Evolutionary conservation across 2,113 vertebrate genomes (phyloP), one percentile per base, ranked within the genome.

Genomic region (Corapipo altera): DNA sequence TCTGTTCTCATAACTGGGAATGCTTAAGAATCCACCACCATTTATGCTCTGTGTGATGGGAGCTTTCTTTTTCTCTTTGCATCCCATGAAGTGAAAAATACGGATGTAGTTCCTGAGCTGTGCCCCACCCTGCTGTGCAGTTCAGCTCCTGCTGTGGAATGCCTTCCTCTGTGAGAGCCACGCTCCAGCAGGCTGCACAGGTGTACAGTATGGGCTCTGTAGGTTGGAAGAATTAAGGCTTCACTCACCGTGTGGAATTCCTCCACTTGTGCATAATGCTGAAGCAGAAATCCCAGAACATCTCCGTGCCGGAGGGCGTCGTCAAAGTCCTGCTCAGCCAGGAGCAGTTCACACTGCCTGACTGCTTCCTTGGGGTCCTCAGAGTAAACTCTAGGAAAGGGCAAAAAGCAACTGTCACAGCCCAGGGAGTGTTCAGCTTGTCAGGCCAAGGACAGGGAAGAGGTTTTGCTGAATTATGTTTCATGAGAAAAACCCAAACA

Each of bases 271-370:
- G 98, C 97, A 49, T 98, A 97, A 62, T 99, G 98, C 59, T 99
- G 98, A 52, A 99, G 97, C 92, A 99, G 95, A 88, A 99, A 98
- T 39, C 98, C 98, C 23, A 98, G 98, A 20, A 98, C 72, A 4
- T 99, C 99, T 0, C 99, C 99, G 0, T 98, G 75, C 48, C 99
- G 98, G 84, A 99, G 88, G 5, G 98, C 97, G 1, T 92, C 95
- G 44, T 99, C 98, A 30, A 99, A 91, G 55, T 99, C 98, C 0
- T 98, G 97, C 90, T 99, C 99, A 48, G 98, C 97, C 33, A 99
- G 97, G 78, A 99, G 98, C 37, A 98, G 92, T 79, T 99, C 98
- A 32, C 99, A 99, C 90, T 99, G 96, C 55, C 77, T 97, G 61
- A 99, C 85, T 0, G 99, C 98, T 93, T 99, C 99, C 13, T 93